A percentile compares a stretch with the other conserved stretches of the same genome.
Conservation (phyloP, 2,888 invertebrate genomes). For the Microctonus brassicae region DNA sequence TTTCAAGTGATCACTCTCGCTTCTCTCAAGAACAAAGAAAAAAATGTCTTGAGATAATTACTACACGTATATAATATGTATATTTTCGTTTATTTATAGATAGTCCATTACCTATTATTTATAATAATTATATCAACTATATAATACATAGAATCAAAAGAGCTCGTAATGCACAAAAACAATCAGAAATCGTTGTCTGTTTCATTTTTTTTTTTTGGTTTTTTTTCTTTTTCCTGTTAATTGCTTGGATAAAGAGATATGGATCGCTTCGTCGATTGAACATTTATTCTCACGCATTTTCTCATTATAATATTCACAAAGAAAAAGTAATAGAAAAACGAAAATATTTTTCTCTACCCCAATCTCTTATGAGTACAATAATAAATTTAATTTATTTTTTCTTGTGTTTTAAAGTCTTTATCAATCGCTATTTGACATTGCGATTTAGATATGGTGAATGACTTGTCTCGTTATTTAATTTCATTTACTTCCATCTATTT, state of each 20-base stretch:
- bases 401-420: conserved; percentile 39
- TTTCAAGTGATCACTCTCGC: not conserved
- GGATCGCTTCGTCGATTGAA: conserved; percentile 59
- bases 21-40: not conserved
- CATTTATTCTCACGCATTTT: not conserved
- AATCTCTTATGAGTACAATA: conserved; percentile 30
- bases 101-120: conserved; percentile 42
- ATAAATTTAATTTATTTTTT: conserved; percentile 15
- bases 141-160: conserved; percentile 35
- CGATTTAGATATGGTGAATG: conserved; percentile 52
- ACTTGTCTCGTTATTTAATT: conserved; percentile 41
- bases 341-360: conserved; percentile 9
- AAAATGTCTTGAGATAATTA: conserved; percentile 34
- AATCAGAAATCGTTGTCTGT: conserved; percentile 66
- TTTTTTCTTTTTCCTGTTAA: conserved; percentile 36
- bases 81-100: conserved; percentile 51
- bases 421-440: conserved; percentile 41
- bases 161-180: conserved; percentile 42
- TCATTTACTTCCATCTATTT: conserved; percentile 11
- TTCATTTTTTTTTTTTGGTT: conserved; percentile 33
- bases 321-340: not conserved
- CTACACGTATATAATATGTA: conserved; percentile 46
- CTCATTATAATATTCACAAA: not conserved
- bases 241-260: conserved; percentile 68
- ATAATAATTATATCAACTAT: conserved; percentile 48